Evolutionary conservation across 2,888 invertebrate species (phyloP).

Genomic region (Chrysotoxum bicinctum): DNA sequence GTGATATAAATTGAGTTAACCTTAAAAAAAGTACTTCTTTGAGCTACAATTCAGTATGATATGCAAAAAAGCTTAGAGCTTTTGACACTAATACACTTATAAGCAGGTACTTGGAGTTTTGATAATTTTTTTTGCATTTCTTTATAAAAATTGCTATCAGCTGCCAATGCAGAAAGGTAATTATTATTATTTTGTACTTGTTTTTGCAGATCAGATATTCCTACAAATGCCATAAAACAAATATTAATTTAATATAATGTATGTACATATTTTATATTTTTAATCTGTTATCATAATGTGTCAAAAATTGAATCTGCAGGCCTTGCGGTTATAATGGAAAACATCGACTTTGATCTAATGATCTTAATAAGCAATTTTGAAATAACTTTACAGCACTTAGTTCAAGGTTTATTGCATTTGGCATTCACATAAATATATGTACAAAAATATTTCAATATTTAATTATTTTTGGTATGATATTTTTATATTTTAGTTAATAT

Average conservation of each 20-base stretch:
- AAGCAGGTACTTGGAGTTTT: not conserved
- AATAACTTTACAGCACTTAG: not conserved
- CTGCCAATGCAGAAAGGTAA: not conserved
- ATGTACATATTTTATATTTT: not conserved
- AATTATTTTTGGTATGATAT: not conserved
- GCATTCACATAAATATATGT: not conserved
- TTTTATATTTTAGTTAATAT: not conserved
- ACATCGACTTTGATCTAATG: slow-evolving; percentile 11
- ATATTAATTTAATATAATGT: not conserved
- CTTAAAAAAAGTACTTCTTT: slow-evolving; percentile 24
- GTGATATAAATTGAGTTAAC: slow-evolving; percentile 51
- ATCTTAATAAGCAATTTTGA: not conserved
- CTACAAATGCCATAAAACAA: not conserved
- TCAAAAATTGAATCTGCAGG: not conserved
- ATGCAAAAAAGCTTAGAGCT: slow-evolving; percentile 56
- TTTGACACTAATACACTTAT: slow-evolving; percentile 30
- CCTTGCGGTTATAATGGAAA: not conserved
- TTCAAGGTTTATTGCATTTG: slow-evolving; percentile 17
- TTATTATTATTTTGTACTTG: not conserved
- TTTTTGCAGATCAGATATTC: slow-evolving; percentile 32
- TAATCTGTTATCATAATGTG: not conserved
- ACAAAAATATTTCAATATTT: not conserved
- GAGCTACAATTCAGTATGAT: slow-evolving; percentile 14
- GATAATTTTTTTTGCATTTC: slow-evolving; percentile 22
- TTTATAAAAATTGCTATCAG: not conserved